Evolutionary conservation across 2,797 vertebrate species (phyloP).

Genomic region (Mycteria americana): DNA sequence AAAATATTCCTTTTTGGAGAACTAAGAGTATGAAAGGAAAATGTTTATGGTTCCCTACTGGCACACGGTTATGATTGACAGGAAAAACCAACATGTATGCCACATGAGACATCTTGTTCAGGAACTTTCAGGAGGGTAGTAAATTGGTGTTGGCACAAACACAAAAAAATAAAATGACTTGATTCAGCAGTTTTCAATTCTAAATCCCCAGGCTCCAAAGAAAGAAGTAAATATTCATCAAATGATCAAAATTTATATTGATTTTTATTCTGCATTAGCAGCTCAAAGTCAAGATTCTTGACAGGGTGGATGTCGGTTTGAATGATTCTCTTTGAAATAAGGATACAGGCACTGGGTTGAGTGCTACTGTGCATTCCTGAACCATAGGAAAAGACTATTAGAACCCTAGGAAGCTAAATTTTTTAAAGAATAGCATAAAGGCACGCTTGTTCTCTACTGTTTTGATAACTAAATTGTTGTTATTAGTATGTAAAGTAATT

Average conservation of each 20-base stretch:
- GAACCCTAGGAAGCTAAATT: constrained; percentile 73
- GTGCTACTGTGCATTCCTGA: constrained; percentile 76
- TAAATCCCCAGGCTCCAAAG: constrained; percentile 75
- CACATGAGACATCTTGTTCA: constrained; percentile 80
- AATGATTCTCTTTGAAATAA: constrained; percentile 88
- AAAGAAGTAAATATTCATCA: constrained; percentile 86
- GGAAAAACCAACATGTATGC: constrained; percentile 76
- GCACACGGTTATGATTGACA: constrained; percentile 82
- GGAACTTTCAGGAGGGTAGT: constrained; percentile 82
- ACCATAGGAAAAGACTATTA: constrained; percentile 71
- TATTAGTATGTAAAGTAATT: constrained; percentile 77
- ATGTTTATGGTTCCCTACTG: constrained; percentile 79
- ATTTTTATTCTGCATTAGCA: constrained; percentile 86
- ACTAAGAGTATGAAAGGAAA: constrained; percentile 75
- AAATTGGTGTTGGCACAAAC: constrained; percentile 85
- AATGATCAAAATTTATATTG: constrained; percentile 89
- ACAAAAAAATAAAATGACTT: constrained; percentile 85
- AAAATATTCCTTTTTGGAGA: constrained; percentile 76
- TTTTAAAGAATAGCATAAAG: constrained; percentile 70
- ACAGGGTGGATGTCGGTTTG: constrained; percentile 77
- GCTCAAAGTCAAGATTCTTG: constrained; percentile 83
- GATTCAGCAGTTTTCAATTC: constrained; percentile 86
- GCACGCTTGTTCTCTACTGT: constrained; percentile 68
- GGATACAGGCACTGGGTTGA: constrained; percentile 71
- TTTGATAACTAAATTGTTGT: constrained; percentile 78